These are phyloP conservation scores for Triops cancriformis DNA, from an alignment of 1,140 invertebrate genomes.

Conservation along the genomic window DNA sequence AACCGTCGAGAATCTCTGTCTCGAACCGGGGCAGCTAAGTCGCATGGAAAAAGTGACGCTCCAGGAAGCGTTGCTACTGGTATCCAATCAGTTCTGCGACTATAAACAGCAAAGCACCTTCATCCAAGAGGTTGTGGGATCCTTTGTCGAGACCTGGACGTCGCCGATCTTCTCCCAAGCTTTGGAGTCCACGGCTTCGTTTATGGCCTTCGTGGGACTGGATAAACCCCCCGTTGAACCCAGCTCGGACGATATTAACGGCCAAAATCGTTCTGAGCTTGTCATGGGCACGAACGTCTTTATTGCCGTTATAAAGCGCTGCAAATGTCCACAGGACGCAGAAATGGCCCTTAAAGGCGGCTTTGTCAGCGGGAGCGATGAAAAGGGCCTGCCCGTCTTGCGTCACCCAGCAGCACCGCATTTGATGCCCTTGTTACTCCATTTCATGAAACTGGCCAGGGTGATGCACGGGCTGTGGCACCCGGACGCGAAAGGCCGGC, in stretches of 20 bases:
- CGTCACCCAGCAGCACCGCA: conserved; percentile 75
- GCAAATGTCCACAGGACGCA: conserved; percentile 59
- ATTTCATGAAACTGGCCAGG: conserved; percentile 61
- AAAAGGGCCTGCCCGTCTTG: conserved; percentile 64
- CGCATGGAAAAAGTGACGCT: conserved; percentile 74
- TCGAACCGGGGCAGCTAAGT: conserved; percentile 52
- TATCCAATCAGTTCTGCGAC: conserved; percentile 82
- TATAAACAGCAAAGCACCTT: conserved; percentile 74
- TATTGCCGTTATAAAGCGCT: conserved; percentile 73
- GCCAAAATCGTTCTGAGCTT: conserved; percentile 45
- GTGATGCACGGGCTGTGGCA: conserved; percentile 71
- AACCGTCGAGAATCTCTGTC: conserved; percentile 56
- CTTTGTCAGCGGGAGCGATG: conserved; percentile 54
- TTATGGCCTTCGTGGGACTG: conserved; percentile 68
- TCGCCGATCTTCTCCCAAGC: conserved; percentile 46
- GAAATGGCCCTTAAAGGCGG: conserved; percentile 68
- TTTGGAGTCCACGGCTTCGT: conserved; percentile 52
- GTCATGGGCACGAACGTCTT: conserved; percentile 62
- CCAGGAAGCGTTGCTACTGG: conserved; percentile 63
- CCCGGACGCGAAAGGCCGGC: conserved; percentile 49
- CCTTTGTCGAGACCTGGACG: conserved; percentile 53
- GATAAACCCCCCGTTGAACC: conserved; percentile 57
- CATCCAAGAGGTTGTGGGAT: conserved; percentile 64
- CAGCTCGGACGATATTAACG: conserved; percentile 50
- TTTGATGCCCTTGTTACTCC: conserved; percentile 65